A percentile compares a stretch with the other conserved stretches of the same genome.
These are phyloP conservation scores for Xestia c-nigrum DNA, from an alignment of 2,888 invertebrate species.

Conservation along the genomic window DNA sequence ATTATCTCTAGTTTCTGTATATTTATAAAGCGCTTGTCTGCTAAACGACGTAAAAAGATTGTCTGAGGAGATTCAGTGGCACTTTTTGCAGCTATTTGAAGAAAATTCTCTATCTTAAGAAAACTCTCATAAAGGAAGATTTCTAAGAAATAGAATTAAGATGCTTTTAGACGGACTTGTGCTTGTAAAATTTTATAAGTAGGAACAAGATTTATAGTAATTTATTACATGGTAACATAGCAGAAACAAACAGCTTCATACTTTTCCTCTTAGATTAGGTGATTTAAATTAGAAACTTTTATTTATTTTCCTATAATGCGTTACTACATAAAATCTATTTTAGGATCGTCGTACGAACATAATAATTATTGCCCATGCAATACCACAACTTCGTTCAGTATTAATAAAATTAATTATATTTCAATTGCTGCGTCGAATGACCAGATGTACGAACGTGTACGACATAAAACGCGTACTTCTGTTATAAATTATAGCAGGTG, in stretches of 20 bases:
- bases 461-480: not conserved
- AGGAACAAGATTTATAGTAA: not conserved
- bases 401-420: not conserved
- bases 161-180: not conserved
- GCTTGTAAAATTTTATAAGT: not conserved
- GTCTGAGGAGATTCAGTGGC: conserved; percentile 8
- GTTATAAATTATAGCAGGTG: not conserved
- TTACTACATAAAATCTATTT: not conserved
- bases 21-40: conserved; percentile 36
- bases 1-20: conserved; percentile 33
- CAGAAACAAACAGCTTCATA: conserved; percentile 7
- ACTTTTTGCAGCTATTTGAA: conserved; percentile 21
- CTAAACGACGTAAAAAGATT: conserved; percentile 50
- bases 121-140: not conserved
- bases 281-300: conserved; percentile 15
- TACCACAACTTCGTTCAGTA: not conserved
- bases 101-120: conserved; percentile 9
- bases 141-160: not conserved
- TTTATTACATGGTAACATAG: conserved; percentile 18
- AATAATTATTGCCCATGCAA: not conserved
- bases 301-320: conserved; percentile 35
- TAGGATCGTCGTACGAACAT: conserved; percentile 3
- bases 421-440: not conserved
- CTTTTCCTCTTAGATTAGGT: conserved; percentile 39
- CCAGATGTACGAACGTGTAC: not conserved